Evolutionary conservation across 2,888 invertebrate species (phyloP), one percentile per base, ranked within the genome.

Genomic region (Tetragonula carbonaria): DNA sequence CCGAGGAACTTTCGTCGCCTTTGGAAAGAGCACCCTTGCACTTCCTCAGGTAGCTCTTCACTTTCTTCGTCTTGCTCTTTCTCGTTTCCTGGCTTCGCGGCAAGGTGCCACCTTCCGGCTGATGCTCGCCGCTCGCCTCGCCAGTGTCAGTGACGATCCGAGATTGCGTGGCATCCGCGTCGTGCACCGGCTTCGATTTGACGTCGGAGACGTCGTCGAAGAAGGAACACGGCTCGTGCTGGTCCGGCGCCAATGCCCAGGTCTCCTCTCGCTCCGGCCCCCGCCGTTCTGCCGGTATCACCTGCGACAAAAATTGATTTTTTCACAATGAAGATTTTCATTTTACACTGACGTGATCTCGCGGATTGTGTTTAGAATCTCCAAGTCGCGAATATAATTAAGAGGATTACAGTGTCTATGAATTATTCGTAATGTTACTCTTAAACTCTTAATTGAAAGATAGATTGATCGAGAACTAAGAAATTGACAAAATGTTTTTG

Each of bases 21-120:
- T 91, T 92, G 53, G 93, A 93, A 13, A 96, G 90, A 1, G 95
- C 96, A 75, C 95, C 95, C 91, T 95, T 96, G 90, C 95, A 96
- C 72, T 94, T 95, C 89, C 95, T 95, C 73, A 96, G 91, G 90
- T 95, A 96, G 86, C 95, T 95, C 91, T 95, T 96, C 38, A 96
- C 95, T 72, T 95, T 95, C 90, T 95, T 95, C 23, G 95, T 94
- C 91, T 95, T 95, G 90, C 95, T 95, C 90, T 95, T 95, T 18
- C 95, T 95, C 18, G 93, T 93, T 87, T 95, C 95, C 80, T 93
- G 93, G 62, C 94, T 92, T 11, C 95, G 93, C 0, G 92, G 90
- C 33, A 94, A 80, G 72, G 92, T 93, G n/a, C 76, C 88, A 16
- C 16, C 45, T 4, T 90, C 89, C 5, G 59, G 63, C 2, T 50